Percentiles rank a stretch among this genome's conserved stretches.
phyloP scores from a whole-genome alignment of 2,888 invertebrate species.

The Chloroclysta siterata region DNA sequence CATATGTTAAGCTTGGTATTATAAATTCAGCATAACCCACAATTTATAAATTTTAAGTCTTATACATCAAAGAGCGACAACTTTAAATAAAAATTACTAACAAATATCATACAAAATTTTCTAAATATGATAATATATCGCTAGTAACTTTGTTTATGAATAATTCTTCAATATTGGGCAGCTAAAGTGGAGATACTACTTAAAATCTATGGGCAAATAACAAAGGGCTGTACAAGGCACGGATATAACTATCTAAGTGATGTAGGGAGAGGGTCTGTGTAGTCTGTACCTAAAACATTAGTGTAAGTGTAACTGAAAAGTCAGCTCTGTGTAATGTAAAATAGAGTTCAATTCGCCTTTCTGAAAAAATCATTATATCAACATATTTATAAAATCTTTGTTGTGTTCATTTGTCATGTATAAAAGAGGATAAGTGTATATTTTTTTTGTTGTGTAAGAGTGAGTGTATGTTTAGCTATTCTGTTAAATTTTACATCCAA shows the following conservation, averaged over 20 bases:
- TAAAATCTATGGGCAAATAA: slow-evolving; percentile 29
- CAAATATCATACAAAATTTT: not conserved
- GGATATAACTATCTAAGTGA: slow-evolving; percentile 58
- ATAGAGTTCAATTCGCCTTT: slow-evolving; percentile 44
- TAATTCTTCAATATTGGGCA: slow-evolving; percentile 23
- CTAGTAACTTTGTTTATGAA: slow-evolving; percentile 7
- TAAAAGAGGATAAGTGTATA: slow-evolving; percentile 39
- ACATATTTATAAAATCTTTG: slow-evolving; percentile 26
- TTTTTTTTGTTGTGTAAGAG: slow-evolving; percentile 31
- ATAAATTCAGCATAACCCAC: not conserved
- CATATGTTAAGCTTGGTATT: not conserved
- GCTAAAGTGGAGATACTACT: slow-evolving; percentile 38
- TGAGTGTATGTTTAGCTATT: slow-evolving; percentile 24
- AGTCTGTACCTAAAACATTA: slow-evolving; percentile 64
- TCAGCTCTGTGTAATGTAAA: slow-evolving; percentile 54
- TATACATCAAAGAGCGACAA: slow-evolving; percentile 9
- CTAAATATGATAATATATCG: not conserved
- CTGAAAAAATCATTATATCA: slow-evolving; percentile 37
- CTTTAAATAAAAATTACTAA: not conserved
- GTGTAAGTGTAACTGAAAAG: slow-evolving; percentile 63
- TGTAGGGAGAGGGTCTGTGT: slow-evolving; percentile 59
- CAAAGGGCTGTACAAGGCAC: slow-evolving; percentile 47
- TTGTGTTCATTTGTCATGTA: slow-evolving; percentile 42
- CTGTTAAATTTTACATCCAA: slow-evolving; percentile 1
- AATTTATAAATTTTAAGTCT: not conserved